Conservation (phyloP, 2,888 invertebrate species). For the Tachina grossa region DNA sequence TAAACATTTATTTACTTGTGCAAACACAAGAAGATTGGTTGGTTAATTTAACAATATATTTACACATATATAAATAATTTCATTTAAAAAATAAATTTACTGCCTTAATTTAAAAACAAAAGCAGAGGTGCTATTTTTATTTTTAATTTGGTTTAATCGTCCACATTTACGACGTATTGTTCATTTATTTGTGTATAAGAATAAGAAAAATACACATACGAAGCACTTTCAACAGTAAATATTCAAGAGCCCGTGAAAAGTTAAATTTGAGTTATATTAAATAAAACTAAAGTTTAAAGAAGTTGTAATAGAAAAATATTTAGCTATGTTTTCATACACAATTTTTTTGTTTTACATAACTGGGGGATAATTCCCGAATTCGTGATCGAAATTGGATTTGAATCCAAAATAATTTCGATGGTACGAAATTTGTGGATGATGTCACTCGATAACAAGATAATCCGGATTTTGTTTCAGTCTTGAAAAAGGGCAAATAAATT, state of each 20-base stretch:
- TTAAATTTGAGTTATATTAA: too few relatives aligned
- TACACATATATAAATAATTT: not conserved
- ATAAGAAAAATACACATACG: not conserved
- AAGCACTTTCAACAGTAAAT: not conserved
- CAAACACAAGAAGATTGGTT: not conserved
- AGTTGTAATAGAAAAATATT: too few relatives aligned
- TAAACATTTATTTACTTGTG: not conserved
- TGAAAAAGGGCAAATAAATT: too few relatives aligned
- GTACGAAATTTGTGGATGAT: too few relatives aligned
- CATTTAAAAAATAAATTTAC: conserved; percentile 53
- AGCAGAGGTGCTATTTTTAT: not conserved
- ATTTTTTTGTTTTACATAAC: too few relatives aligned
- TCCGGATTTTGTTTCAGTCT: too few relatives aligned
- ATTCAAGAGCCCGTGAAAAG: not conserved
- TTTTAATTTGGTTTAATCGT: not conserved
- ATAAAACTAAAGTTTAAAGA: too few relatives aligned
- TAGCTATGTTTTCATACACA: too few relatives aligned
- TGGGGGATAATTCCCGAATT: too few relatives aligned
- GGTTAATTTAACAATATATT: not conserved
- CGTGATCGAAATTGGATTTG: too few relatives aligned
- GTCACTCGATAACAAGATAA: too few relatives aligned
- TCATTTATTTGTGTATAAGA: conserved; percentile 23
- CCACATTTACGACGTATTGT: conserved; percentile 1
- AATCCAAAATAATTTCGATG: too few relatives aligned
- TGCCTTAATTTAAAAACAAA: conserved; percentile 7